Conservation (phyloP, 2,888 invertebrate genomes). For the Harpagoxenus sublaevis region DNA sequence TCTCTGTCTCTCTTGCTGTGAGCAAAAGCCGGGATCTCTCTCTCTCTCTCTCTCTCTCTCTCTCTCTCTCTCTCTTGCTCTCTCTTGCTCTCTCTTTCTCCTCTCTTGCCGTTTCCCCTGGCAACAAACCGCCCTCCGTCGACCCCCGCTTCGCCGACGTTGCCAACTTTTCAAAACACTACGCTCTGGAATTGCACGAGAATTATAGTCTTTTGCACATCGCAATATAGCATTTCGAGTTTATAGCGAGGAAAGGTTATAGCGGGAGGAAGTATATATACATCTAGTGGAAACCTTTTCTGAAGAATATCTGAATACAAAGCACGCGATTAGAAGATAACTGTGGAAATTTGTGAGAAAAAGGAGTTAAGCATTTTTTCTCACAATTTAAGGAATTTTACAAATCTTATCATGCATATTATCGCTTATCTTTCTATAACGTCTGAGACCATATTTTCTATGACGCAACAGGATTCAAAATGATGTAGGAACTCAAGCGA, state of each 20-base stretch:
- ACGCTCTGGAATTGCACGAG: slow-evolving; percentile 6
- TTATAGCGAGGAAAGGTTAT: not conserved
- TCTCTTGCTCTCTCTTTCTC: slow-evolving; percentile 13
- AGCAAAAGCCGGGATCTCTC: slow-evolving; percentile 21
- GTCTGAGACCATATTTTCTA: not conserved
- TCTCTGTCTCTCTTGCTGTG: slow-evolving; percentile 14
- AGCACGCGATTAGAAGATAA: not conserved
- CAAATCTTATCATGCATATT: not conserved
- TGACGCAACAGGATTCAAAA: not conserved
- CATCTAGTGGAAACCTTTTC: not conserved
- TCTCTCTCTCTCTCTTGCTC: not conserved
- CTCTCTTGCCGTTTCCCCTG: slow-evolving; percentile 33
- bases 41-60: not conserved
- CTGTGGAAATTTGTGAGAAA: not conserved
- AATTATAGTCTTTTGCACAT: slow-evolving; percentile 18
- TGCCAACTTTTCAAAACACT: slow-evolving; percentile 51
- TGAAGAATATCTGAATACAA: slow-evolving; percentile 2
- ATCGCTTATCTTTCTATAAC: not conserved
- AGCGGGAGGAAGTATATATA: not conserved
- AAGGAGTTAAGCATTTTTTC: not conserved
- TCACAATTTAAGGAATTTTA: not conserved
- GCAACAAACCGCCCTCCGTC: slow-evolving; percentile 28
- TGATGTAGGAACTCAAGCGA: not conserved
- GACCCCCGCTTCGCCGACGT: not conserved
- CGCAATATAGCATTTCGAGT: not conserved